phyloP scores from a whole-genome alignment of 2,113 vertebrate genomes.

The Seriola aureovittata region DNA sequence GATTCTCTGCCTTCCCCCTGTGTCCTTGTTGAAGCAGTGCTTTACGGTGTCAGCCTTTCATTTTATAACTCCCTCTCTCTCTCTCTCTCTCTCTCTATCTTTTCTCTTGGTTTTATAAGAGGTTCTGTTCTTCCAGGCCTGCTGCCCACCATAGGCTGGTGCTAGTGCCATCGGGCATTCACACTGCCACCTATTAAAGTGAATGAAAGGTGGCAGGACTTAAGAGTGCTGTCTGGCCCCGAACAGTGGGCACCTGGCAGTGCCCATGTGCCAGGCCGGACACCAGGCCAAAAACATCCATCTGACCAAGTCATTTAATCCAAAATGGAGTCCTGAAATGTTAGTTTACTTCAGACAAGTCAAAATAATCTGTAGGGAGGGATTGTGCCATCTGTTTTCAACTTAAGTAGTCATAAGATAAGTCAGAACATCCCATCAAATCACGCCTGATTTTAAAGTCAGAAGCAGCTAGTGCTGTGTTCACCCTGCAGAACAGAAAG shows the following conservation, averaged over 20 bases:
- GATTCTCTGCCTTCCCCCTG: slow-evolving; percentile 68
- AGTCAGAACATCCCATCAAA: background rate
- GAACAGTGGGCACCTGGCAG: slow-evolving; percentile 70
- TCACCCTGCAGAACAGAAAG: too few species aligned
- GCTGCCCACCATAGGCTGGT: slow-evolving; percentile 68
- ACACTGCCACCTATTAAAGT: slow-evolving; percentile 65
- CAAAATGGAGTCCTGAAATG: background rate
- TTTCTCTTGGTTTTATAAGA: slow-evolving; percentile 68
- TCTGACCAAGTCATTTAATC: slow-evolving; percentile 52
- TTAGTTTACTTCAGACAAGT: background rate
- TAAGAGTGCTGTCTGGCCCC: slow-evolving; percentile 68
- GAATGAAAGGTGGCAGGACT: slow-evolving; percentile 72
- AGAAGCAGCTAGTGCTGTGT: background rate
- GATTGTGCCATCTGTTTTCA: slow-evolving; percentile 6
- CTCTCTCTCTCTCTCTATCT: slow-evolving; percentile 52
- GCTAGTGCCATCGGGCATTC: slow-evolving; percentile 66
- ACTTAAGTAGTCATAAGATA: background rate
- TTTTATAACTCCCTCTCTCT: slow-evolving; percentile 69
- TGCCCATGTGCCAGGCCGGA: slow-evolving; percentile 60
- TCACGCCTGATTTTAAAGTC: background rate
- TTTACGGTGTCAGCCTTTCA: slow-evolving; percentile 72
- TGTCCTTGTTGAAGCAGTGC: slow-evolving; percentile 57
- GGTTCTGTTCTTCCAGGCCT: slow-evolving; percentile 69
- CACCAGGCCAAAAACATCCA: slow-evolving; percentile 56
- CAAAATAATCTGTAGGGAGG: background rate